Percentiles rank a stretch among this genome's conserved stretches.
Conservation (phyloP, 2,113 vertebrate genomes). For the Melozone crissalis region DNA sequence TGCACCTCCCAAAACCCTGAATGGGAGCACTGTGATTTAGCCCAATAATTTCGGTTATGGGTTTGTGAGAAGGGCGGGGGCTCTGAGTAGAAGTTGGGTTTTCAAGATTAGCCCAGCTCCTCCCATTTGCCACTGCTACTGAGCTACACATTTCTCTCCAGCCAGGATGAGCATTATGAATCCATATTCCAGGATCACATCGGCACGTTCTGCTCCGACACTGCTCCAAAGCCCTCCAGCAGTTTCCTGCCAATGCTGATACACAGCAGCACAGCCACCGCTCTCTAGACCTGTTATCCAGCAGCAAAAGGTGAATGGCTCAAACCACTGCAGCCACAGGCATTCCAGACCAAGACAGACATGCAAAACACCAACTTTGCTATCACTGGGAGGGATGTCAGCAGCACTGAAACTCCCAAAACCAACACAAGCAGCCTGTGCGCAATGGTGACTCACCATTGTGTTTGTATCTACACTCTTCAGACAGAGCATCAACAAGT, state of each 20-base stretch:
- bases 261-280: neutral
- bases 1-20: neutral
- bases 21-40: neutral
- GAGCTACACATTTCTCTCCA: neutral
- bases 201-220: neutral
- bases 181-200: accelerated
- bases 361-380: neutral
- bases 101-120: neutral
- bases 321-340: neutral
- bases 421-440: neutral
- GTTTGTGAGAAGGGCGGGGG: neutral
- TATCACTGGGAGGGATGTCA: neutral
- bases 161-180: neutral
- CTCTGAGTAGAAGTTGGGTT: neutral
- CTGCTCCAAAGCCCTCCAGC: neutral
- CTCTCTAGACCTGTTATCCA: neutral
- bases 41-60: neutral
- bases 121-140: neutral
- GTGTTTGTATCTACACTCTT: neutral
- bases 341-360: neutral
- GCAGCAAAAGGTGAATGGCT: neutral
- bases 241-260: accelerated
- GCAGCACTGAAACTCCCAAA: neutral
- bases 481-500: neutral
- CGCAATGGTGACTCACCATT: neutral